Conservation (phyloP, 2,113 vertebrate species). For the Nanorana parkeri region DNA sequence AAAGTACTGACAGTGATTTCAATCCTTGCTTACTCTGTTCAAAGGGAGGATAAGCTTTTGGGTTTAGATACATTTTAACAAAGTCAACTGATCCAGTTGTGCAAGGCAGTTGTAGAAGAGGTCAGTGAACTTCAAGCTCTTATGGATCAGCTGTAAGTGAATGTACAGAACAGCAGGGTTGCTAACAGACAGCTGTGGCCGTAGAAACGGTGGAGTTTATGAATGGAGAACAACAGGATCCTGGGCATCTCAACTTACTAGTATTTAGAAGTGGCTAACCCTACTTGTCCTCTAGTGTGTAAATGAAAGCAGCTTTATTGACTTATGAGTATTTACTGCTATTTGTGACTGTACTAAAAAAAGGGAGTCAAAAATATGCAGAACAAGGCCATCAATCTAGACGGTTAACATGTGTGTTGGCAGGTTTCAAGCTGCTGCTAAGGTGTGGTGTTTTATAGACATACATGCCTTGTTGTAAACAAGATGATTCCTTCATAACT, state of each 20-base stretch:
- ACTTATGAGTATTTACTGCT: background rate
- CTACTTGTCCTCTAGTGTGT: background rate
- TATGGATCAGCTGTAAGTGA: no score
- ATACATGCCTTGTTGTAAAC: slow-evolving; percentile 24
- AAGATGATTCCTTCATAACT: background rate
- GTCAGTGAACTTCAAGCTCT: no score
- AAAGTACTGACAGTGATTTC: no score
- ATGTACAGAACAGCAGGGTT: background rate
- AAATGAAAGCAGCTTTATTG: background rate
- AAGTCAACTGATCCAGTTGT: no score
- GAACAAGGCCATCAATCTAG: slow-evolving; percentile 17
- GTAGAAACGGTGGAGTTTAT: background rate
- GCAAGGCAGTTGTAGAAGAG: no score
- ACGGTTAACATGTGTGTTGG: background rate
- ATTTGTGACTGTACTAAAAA: background rate
- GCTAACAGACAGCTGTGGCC: no score
- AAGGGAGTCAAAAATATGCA: background rate
- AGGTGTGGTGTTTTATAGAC: slow-evolving; percentile 51
- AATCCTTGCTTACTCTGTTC: no score
- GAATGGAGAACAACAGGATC: background rate
- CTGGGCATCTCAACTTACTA: background rate
- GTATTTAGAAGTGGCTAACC: no score
- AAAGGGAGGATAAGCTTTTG: no score
- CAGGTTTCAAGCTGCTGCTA: slow-evolving; percentile 16
- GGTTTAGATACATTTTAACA: no score